Evolutionary conservation across 2,888 invertebrate genomes (phyloP).

Genomic region (Lycia hirtaria): DNA sequence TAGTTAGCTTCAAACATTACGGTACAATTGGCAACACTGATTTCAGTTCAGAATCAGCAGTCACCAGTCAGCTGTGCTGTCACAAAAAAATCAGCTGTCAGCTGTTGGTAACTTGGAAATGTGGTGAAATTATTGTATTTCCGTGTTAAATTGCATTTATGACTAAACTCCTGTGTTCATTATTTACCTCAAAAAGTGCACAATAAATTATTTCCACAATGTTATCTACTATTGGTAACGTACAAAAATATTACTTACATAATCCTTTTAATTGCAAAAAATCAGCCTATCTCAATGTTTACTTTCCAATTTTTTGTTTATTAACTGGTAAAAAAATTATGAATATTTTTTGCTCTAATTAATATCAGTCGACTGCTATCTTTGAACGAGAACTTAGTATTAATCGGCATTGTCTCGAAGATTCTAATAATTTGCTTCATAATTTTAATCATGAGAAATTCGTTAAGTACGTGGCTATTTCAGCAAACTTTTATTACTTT

Average conservation of each 20-base stretch:
- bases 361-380: not conserved
- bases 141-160: constrained; percentile 10
- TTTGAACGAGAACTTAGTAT: not conserved
- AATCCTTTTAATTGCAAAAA: constrained; percentile 13
- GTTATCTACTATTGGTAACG: constrained; percentile 53
- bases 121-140: not conserved
- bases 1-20: too few relatives aligned
- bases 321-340: not conserved
- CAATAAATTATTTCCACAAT: constrained; percentile 31
- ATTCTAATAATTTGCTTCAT: too few relatives aligned
- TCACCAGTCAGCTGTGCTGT: too few relatives aligned
- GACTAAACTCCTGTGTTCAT: constrained; percentile 7
- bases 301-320: constrained; percentile 13
- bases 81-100: too few relatives aligned
- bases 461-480: too few relatives aligned
- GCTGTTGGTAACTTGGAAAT: too few relatives aligned
- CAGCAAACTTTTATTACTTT: too few relatives aligned
- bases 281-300: constrained; percentile 6
- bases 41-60: too few relatives aligned
- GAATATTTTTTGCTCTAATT: constrained; percentile 10
- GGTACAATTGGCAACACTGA: too few relatives aligned
- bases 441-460: not conserved
- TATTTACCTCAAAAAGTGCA: not conserved
- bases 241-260: constrained; percentile 23
- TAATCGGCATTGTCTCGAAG: not conserved